Conservation (phyloP, 2,888 invertebrate genomes). For the Phortica magna region DNA sequence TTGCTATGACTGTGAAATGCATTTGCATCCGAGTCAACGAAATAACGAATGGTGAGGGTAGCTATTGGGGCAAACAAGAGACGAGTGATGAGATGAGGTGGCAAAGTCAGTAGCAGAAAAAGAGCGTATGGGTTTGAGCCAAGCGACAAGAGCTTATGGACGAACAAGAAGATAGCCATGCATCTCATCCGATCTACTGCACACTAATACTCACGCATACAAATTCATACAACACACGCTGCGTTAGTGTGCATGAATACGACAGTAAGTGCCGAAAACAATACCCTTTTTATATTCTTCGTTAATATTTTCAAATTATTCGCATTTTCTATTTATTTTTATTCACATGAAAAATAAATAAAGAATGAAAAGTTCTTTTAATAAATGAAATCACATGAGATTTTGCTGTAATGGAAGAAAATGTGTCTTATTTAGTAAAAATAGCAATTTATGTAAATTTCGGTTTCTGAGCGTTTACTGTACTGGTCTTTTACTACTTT, state of each 20-base stretch:
- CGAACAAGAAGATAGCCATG: conserved; percentile 52
- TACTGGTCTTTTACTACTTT: not conserved
- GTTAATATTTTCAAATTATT: too few species aligned
- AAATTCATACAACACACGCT: not conserved
- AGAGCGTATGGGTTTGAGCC: not conserved
- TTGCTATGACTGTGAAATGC: conserved; percentile 55
- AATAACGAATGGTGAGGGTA: conserved; percentile 21
- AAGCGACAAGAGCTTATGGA: not conserved
- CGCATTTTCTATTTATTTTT: too few species aligned
- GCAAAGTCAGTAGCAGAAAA: not conserved
- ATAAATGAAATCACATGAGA: too few species aligned
- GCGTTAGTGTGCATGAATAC: conserved; percentile 22
- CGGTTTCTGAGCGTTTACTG: too few species aligned
- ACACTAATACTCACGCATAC: conserved; percentile 35
- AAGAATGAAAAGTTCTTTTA: conserved; percentile 47
- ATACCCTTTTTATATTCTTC: too few species aligned
- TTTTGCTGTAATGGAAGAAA: too few species aligned
- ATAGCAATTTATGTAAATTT: too few species aligned
- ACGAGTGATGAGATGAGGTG: too few species aligned
- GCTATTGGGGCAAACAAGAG: too few species aligned
- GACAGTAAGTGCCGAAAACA: not conserved
- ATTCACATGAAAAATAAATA: too few species aligned
- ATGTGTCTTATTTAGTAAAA: too few species aligned
- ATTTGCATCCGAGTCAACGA: conserved; percentile 63
- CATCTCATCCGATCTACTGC: conserved; percentile 47